Base-by-base conservation (phyloP, 2,888 invertebrate species). In the Torymus aiolomorphi region DNA sequence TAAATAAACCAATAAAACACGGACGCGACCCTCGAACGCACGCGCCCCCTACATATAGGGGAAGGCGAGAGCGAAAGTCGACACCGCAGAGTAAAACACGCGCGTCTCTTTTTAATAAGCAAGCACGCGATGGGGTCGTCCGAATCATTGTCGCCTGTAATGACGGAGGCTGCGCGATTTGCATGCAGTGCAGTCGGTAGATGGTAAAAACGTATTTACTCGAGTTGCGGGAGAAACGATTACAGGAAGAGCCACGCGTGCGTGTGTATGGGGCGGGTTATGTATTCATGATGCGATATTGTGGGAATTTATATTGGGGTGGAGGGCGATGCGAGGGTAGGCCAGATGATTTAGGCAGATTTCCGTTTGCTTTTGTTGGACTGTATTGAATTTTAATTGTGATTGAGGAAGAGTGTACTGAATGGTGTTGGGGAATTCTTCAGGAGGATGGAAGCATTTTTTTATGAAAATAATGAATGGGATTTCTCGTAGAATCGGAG, bases 1-100 rank as follows among this genome's bases (percentile, higher is more conserved):
- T 88, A 86, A 87, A 88, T 88, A 88, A 87, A 86, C 86, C 85
- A 87, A 88, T 88, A 86, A 88, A 87, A 80, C 74, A 74, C 73
- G 71, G 69, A 62, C 79, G 70, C 75, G 67, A 62, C 79, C 74
- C 75, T 75, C 78, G 61, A 75, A 16, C 72, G 16, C 66, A 1
- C 51, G 66, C 70, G 52, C 70, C 75, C 61, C 72, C 42, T 72
- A 61, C 71, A 78, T 61, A 71, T 3, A 10, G 11, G 59, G 42
- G 71, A 56, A 56, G 59, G 11, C 20, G n/a, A n/a, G 49, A 14
- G 31, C 16, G 61, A 49, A 49, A 49, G 24, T 20, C 63, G 57
- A 69, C 63, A 59, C 65, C n/a, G n/a, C 65, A 51, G 31, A 12
- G 51, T 49, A 42, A 24, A 3, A 14, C 49, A 20, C 49, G 57